Evolutionary conservation across 2,888 invertebrate genomes (phyloP).

Genomic region (Oscheius sp.): DNA sequence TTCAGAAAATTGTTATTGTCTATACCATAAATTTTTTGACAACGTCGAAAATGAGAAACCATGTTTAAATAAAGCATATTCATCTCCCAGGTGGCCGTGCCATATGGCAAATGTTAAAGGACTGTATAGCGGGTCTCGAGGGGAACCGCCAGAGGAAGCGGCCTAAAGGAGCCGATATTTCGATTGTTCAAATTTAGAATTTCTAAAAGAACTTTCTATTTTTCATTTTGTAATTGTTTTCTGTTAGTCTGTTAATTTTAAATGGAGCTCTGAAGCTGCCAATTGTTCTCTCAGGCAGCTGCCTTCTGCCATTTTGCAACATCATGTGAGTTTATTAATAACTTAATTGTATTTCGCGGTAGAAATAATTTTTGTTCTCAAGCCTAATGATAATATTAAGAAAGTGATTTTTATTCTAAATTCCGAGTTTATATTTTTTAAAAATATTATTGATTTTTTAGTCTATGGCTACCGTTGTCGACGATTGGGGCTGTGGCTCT

Average conservation of each 20-base stretch:
- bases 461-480: conserved; percentile 11
- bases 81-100: no score
- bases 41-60: no score
- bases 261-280: conserved; percentile 8
- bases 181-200: background rate
- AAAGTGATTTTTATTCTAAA: no score
- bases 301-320: conserved; percentile 9
- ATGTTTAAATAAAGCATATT: no score
- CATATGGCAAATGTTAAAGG: no score
- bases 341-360: no score
- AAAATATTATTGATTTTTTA: no score
- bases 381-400: no score
- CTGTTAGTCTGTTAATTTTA: background rate
- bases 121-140: no score
- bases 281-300: conserved; percentile 1
- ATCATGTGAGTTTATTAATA: conserved; percentile 6
- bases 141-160: background rate
- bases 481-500: conserved; percentile 31
- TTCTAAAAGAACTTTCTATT: background rate
- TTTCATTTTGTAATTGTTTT: background rate
- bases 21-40: no score
- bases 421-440: no score
- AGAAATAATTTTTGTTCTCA: background rate
- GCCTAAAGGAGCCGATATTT: background rate
- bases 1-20: no score